phyloP scores from a whole-genome alignment of 2,888 invertebrate species.

The Xanthia togata region DNA sequence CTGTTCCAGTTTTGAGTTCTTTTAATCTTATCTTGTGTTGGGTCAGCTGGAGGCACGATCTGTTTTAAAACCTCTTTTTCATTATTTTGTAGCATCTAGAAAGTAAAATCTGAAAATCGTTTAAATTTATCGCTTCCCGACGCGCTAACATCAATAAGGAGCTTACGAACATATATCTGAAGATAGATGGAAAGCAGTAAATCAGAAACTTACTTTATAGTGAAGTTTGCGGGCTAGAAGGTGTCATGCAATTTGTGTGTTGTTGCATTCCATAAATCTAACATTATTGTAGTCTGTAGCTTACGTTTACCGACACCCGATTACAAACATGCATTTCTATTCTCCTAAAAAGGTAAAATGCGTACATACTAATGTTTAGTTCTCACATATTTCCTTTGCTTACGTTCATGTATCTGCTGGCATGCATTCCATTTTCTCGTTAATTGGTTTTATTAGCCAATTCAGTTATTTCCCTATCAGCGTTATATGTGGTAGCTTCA shows the following conservation, averaged over 20 bases:
- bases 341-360: slow-evolving; percentile 17
- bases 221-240: slow-evolving; percentile 38
- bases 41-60: slow-evolving; percentile 30
- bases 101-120: slow-evolving; percentile 35
- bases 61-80: slow-evolving; percentile 38
- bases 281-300: slow-evolving; percentile 33
- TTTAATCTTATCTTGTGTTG: slow-evolving; percentile 50
- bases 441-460: slow-evolving; percentile 47
- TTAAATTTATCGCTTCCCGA: slow-evolving; percentile 44
- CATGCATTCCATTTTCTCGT: slow-evolving; percentile 30
- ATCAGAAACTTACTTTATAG: slow-evolving; percentile 50
- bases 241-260: slow-evolving; percentile 58
- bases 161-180: slow-evolving; percentile 44
- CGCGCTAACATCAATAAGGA: slow-evolving; percentile 35
- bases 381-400: slow-evolving; percentile 23
- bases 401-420: slow-evolving; percentile 24
- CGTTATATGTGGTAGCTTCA: slow-evolving; percentile 47
- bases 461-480: slow-evolving; percentile 45
- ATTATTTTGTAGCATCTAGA: slow-evolving; percentile 23
- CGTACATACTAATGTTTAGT: slow-evolving; percentile 18
- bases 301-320: slow-evolving; percentile 28
- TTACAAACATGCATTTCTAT: slow-evolving; percentile 41
- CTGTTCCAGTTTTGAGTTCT: slow-evolving; percentile 51
- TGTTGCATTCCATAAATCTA: slow-evolving; percentile 47
- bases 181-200: slow-evolving; percentile 42